Base-by-base conservation (phyloP, 2,888 invertebrate genomes). In the Acanthoscelides obtectus region DNA sequence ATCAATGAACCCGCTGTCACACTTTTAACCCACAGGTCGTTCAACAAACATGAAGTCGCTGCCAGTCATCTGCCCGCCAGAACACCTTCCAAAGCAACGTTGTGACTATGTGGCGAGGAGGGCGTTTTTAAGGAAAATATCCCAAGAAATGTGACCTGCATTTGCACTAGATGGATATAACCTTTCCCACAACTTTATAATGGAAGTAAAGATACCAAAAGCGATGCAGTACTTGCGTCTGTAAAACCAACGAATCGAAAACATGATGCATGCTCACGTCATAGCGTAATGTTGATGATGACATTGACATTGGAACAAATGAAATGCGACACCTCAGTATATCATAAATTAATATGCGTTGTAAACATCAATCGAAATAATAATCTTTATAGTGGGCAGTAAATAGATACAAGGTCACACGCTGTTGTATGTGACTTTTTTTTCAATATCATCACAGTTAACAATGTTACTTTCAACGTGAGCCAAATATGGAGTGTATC, bases 301-400 rank as follows among this genome's bases (percentile, higher is more conserved):
- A 27, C 72, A 72, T 72, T 72, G 72, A 72, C 70, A 72, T 68
- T 72, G 72, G 27, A 72, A 20, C 21, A 22, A n/a, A 66, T 70
- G 66, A 22, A 27, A 22, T 22, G 68, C 45, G 45, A 45, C 17
- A 45, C 45, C 6, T 45, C 3, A 12, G 45, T 12, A 45, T 45
- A 45, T 17, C 17, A 17, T 45, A 67, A 69, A 70, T 70, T 70
- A 22, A 27, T 66, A 72, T 70, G 67, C 70, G 67, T 67, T 2
- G 20, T 22, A 27, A 27, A 70, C 70, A 65, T 72, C 20, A 71
- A 70, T n/a, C 67, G 64, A 67, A 70, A 68, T 68, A 19, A 71
- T 68, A 27, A 70, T 63, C 66, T 68, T 70, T 63, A 72, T 68
- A 22, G 64, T 70, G 45, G 63, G 22, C 65, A 69, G 45, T 22